Evolutionary conservation across 1,140 invertebrate species (phyloP).

Genomic region (Drosophila oshimai): DNA sequence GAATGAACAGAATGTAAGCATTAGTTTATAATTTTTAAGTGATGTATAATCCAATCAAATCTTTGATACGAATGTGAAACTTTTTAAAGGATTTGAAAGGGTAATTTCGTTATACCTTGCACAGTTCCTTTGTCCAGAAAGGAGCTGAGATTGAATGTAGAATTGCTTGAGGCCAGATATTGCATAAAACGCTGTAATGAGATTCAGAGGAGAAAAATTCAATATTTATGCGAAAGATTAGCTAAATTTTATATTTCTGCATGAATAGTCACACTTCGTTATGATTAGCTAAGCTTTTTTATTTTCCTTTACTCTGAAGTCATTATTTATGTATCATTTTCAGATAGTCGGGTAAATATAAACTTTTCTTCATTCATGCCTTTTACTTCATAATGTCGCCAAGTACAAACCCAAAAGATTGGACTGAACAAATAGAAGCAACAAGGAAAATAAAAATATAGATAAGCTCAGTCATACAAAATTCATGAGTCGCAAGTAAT

Average conservation of each 20-base stretch:
- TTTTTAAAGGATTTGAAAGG: not conserved
- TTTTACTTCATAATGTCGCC: constrained; percentile 4
- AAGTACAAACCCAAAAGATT: constrained; percentile 23
- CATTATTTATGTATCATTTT: not conserved
- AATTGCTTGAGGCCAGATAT: constrained; percentile 99
- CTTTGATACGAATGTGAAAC: constrained; percentile 9
- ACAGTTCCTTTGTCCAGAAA: constrained; percentile 98
- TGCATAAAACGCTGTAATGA: constrained; percentile 98
- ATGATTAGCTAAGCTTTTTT: too few relatives aligned
- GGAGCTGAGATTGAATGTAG: constrained; percentile 98
- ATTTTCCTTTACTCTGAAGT: too few relatives aligned
- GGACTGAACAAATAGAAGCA: constrained; percentile 4
- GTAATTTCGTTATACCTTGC: constrained; percentile 87
- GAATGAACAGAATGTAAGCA: constrained; percentile 52
- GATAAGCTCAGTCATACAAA: constrained; percentile 7
- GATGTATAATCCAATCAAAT: not conserved
- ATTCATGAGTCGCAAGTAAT: not conserved
- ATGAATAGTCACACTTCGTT: too few relatives aligned
- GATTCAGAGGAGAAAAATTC: constrained; percentile 52
- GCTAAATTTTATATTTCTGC: too few relatives aligned
- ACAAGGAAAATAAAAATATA: constrained; percentile 2
- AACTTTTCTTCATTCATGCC: not conserved
- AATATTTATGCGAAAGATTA: too few relatives aligned
- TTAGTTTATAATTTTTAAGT: constrained; percentile 33
- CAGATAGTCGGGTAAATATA: not conserved